phyloP scores from a whole-genome alignment of 2,888 invertebrate genomes.

The Orchestes rusci region DNA sequence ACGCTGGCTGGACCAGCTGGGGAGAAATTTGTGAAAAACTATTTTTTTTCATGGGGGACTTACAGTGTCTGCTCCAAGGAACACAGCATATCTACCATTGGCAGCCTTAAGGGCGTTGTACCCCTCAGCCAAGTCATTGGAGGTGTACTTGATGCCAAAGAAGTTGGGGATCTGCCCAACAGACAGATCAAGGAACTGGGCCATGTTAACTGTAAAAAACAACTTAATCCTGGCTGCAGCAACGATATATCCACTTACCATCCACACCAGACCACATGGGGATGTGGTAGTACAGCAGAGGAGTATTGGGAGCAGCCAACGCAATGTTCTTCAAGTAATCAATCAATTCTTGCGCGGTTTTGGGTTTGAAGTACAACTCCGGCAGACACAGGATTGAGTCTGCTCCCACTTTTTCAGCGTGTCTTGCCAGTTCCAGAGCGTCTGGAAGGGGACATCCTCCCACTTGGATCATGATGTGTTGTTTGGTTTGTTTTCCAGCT shows the following conservation, averaged over 20 bases:
- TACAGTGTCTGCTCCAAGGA: slow-evolving; percentile 61
- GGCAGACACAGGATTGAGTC: slow-evolving; percentile 68
- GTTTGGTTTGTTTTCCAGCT: slow-evolving; percentile 48
- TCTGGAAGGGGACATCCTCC: slow-evolving; percentile 63
- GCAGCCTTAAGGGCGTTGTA: slow-evolving; percentile 38
- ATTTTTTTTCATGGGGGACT: slow-evolving; percentile 15
- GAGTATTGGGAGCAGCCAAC: slow-evolving; percentile 47
- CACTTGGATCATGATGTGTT: slow-evolving; percentile 64
- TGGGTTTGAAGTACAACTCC: slow-evolving; percentile 69
- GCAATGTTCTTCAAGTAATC: slow-evolving; percentile 57
- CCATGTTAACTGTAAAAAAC: slow-evolving; percentile 67
- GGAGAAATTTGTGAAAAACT: not conserved
- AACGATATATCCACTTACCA: slow-evolving; percentile 49
- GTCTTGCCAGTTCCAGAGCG: slow-evolving; percentile 60
- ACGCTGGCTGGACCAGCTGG: slow-evolving; percentile 57
- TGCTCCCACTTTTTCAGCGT: slow-evolving; percentile 57
- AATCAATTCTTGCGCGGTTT: slow-evolving; percentile 52
- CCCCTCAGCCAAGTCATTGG: slow-evolving; percentile 62
- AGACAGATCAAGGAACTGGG: slow-evolving; percentile 56
- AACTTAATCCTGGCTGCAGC: slow-evolving; percentile 33
- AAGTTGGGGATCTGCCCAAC: slow-evolving; percentile 62
- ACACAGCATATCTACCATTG: slow-evolving; percentile 29
- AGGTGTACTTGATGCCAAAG: slow-evolving; percentile 77
- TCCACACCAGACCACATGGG: slow-evolving; percentile 65
- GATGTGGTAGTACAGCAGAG: slow-evolving; percentile 78